Base-by-base conservation (phyloP, 2,797 vertebrate species). In the Hydrolagus colliei region DNA sequence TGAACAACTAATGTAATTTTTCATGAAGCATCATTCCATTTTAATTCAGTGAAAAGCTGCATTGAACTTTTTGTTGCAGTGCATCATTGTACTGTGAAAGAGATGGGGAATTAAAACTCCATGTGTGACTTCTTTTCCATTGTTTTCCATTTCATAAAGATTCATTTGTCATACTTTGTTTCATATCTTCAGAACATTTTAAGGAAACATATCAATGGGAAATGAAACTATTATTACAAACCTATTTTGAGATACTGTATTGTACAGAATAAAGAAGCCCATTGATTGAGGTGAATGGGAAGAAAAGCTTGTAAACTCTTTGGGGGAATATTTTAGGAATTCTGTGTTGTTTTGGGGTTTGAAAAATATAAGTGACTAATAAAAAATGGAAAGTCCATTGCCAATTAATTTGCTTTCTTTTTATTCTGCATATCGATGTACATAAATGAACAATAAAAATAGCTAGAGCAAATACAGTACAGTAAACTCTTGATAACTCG, bases 341-440 rank as follows among this genome's bases (percentile, higher is more conserved):
- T 96, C 95, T 97, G 96, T 98, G 96, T 96, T 96, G 97, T 98
- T 95, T 97, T 97, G 97, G 95, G 96, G 96, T 97, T 97, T 96
- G 96, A 96, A 96, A 91, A 96, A 97, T 95, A 97, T 96, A 91
- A 96, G 94, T 95, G 90, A 97, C 96, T 97, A 97, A 95, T 95
- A 97, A 97, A 93, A 92, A 94, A 71, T 71, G 65, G 65, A 71
- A 84, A 71, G 65, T 71, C 79, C 63, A 41, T 68, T 3, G 6
- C 41, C 41, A 52, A 52, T 52, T 52, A 52, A 52, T 52, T 52
- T 52, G 41, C 41, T 52, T 52, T 52, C 41, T 52, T 52, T 52
- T 52, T 52, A 3, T 52, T 52, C 41, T 52, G 41, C 2, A 52
- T 3, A 52, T 52, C 41, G 6, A 52, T 52, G 41, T 52, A 52